Base-by-base conservation (phyloP, 2,113 vertebrate genomes). In the Passerina amoena region DNA sequence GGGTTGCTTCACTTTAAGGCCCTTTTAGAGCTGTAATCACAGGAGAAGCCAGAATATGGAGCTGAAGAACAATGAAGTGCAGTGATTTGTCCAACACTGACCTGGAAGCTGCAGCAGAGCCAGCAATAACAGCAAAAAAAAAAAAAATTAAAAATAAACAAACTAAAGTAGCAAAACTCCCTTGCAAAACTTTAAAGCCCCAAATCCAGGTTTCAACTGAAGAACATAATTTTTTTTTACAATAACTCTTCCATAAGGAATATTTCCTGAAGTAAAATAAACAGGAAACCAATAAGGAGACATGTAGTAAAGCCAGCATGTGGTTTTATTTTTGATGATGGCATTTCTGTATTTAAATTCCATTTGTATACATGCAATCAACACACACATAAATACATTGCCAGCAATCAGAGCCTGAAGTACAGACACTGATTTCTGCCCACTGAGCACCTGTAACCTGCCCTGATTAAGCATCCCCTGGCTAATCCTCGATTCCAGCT, bases 1-100 rank as follows among this genome's bases (percentile, higher is more conserved):
- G 57, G 70, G 91, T 72, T 79, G 68, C 69, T 95, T 60, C 83
- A 92, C 44, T 82, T 87, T 66, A 73, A 95, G 86, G 86, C 57
- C 54, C n/a, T 82, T 92, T 87, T 60, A 90, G 93, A 91, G n/a
- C 65, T 78, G 60, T 4, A 75, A 79, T 87, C 82, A 75, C 65
- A 65, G 51, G 2, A 78, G 44, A 71, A 91, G 48, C 61, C 78
- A 84, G 18, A 37, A 22, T 4, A 30, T 23, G 45, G 66, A 78
- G 87, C 56, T 92, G 57, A 35, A 86, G 71, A 73, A 82, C 60
- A 91, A 35, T 31, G 40, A 79, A 54, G 38, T 44, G 82, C 70
- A 54, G 37, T 20, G 68, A 84, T 70, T 70, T 89, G 31, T 57
- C 89, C 57, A 63, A 70, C 51, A 38, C 1, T 83, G 82, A 38